phyloP scores from a whole-genome alignment of 2,113 vertebrate species.

The Aegotheles bennettii region DNA sequence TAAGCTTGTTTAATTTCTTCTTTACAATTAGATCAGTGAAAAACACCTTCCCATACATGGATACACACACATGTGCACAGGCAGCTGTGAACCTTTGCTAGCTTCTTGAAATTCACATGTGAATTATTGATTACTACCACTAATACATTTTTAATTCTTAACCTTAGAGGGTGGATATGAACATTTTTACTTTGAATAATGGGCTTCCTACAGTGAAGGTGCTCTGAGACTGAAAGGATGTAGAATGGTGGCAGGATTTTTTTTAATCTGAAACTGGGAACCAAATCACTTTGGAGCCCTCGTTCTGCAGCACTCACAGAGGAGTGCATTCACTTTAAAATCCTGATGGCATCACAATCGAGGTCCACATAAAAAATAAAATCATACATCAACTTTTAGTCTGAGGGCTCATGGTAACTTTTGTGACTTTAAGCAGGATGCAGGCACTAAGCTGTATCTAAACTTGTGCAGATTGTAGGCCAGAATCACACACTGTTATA shows the following conservation, averaged over 20 bases:
- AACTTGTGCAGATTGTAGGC: neutral
- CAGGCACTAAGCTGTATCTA: neutral
- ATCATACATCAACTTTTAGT: neutral
- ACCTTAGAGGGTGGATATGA: neutral
- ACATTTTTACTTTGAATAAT: neutral
- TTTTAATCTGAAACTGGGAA: neutral
- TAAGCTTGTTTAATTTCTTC: neutral
- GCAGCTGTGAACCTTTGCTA: neutral
- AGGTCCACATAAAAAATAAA: neutral
- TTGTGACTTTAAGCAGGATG: neutral
- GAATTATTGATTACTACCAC: neutral
- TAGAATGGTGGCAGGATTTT: neutral
- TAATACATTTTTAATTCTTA: neutral
- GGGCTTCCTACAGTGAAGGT: neutral
- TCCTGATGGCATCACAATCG: neutral
- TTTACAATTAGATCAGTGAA: neutral
- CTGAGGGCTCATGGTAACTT: neutral
- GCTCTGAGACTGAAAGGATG: neutral
- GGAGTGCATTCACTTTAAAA: neutral
- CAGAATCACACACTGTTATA: neutral
- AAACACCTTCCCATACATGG: neutral
- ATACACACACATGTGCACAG: rapidly evolving
- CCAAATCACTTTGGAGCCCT: neutral
- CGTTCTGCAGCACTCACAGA: neutral
- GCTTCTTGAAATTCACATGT: neutral